These are phyloP conservation scores for Drosophila funebris DNA, from an alignment of 1,140 invertebrate species.

Conservation along the genomic window DNA sequence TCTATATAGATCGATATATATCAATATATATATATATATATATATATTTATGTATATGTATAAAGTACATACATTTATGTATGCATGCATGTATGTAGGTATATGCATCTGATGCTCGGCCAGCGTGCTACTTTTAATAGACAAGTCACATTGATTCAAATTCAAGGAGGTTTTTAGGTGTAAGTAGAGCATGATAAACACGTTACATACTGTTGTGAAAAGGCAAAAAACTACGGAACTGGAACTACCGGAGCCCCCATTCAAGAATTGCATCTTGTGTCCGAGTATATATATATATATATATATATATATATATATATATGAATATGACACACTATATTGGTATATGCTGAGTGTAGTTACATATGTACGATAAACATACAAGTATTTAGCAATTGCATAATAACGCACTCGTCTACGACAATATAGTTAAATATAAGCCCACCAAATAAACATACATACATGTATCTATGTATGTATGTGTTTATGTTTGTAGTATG, in stretches of 20 bases:
- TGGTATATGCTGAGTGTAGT: not conserved
- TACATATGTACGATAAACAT: slow-evolving; percentile 12
- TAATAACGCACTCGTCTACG: slow-evolving; percentile 59
- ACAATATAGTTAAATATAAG: slow-evolving; percentile 68
- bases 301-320: slow-evolving; percentile 15
- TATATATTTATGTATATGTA: slow-evolving; percentile 53
- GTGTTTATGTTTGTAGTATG: slow-evolving; percentile 14
- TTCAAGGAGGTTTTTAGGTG: slow-evolving; percentile 71
- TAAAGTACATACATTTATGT: slow-evolving; percentile 48
- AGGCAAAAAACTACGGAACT: slow-evolving; percentile 31
- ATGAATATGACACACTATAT: not conserved
- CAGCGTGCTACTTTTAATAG: slow-evolving; percentile 67
- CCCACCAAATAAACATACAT: slow-evolving; percentile 64
- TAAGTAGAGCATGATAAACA: slow-evolving; percentile 38
- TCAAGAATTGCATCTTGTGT: not conserved
- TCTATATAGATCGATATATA: slow-evolving; percentile 57
- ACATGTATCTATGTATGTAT: slow-evolving; percentile 44
- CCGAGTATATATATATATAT: slow-evolving; percentile 10
- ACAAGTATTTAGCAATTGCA: slow-evolving; percentile 32
- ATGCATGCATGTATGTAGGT: slow-evolving; percentile 36
- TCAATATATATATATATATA: slow-evolving; percentile 40
- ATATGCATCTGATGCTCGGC: slow-evolving; percentile 72
- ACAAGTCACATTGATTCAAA: slow-evolving; percentile 81
- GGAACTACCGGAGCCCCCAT: slow-evolving; percentile 9
- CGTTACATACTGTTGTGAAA: slow-evolving; percentile 37